Evolutionary conservation across 2,888 invertebrate species (phyloP), one percentile per base, ranked within the genome.

Genomic region (Gastrophysa polygoni): DNA sequence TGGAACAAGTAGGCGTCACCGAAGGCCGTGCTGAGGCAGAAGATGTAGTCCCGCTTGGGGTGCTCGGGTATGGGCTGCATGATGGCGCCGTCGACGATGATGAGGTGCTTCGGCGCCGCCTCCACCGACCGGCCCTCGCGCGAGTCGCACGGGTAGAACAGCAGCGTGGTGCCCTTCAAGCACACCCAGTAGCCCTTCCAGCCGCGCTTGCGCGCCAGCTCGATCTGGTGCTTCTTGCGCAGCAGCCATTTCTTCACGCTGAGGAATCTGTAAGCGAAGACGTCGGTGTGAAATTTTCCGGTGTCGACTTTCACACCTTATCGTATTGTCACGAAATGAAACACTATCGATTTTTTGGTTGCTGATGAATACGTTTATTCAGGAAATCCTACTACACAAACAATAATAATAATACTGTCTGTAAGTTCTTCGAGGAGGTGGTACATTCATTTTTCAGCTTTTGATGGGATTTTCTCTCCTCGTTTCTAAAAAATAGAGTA

Each of bases 131-230:
- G 87, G 49, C 92, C 93, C 80, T 95, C 95, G 68, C 95, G 89
- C 46, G 94, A 94, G 82, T 96, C 95, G 82, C 95, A 96, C 1
- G 95, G 95, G 83, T 97, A 97, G 85, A 98, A 98, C 63, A 97
- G 88, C 63, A 98, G 85, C 49, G 96, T 96, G 63, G 96, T 97
- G 73, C 98, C 98, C 83, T 97, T 98, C 74, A 98, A 86, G 82
- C 96, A 97, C 57, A 98, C 97, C 97, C 97, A 98, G 83, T 98
- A 98, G 68, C 96, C 96, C 83, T 97, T 97, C 98, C 98, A 98
- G 70, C 95, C 96, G 47, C 97, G 89, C 82, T 96, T 95, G 61
- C 96, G 89, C 48, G 97, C 97, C 82, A 98, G 84, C 83, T 97
- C 97, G 80, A 97, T 93, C 84, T 96, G 96, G 84, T 96, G 95